phyloP scores from a whole-genome alignment of 2,888 invertebrate species.

The Blera fallax region DNA sequence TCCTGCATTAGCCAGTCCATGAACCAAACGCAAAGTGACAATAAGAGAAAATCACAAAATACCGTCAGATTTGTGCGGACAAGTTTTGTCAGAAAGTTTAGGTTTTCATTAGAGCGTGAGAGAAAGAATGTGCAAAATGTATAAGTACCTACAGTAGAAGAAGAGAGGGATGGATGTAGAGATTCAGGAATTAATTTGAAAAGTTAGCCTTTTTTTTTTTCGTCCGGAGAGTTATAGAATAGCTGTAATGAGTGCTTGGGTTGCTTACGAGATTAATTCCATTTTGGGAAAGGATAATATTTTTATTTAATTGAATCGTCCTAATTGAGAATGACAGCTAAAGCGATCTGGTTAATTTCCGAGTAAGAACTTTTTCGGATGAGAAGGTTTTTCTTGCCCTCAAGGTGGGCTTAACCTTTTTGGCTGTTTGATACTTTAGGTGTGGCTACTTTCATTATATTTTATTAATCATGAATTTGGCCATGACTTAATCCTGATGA shows the following conservation, averaged over 20 bases:
- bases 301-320: not conserved
- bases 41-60: not conserved
- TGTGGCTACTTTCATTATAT: too few relatives aligned
- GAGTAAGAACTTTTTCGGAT: not conserved
- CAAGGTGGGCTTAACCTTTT: not conserved
- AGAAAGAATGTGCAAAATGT: too few relatives aligned
- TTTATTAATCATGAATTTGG: too few relatives aligned
- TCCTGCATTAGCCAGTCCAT: not conserved
- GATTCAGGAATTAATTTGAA: slow-evolving; percentile 2
- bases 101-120: not conserved
- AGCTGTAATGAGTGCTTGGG: not conserved
- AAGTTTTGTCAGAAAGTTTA: slow-evolving; percentile 9
- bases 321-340: slow-evolving; percentile 16
- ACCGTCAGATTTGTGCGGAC: not conserved
- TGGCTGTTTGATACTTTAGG: not conserved
- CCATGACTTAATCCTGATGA: too few relatives aligned
- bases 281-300: slow-evolving; percentile 1
- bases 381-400: not conserved
- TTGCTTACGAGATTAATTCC: slow-evolving; percentile 5
- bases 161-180: too few relatives aligned
- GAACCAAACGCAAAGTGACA: not conserved
- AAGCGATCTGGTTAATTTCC: slow-evolving; percentile 9
- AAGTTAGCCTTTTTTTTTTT: not conserved
- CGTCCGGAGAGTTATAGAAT: not conserved
- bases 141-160: too few relatives aligned